Conservation (phyloP, 1,140 invertebrate species). For the Euwallacea fornicatus region DNA sequence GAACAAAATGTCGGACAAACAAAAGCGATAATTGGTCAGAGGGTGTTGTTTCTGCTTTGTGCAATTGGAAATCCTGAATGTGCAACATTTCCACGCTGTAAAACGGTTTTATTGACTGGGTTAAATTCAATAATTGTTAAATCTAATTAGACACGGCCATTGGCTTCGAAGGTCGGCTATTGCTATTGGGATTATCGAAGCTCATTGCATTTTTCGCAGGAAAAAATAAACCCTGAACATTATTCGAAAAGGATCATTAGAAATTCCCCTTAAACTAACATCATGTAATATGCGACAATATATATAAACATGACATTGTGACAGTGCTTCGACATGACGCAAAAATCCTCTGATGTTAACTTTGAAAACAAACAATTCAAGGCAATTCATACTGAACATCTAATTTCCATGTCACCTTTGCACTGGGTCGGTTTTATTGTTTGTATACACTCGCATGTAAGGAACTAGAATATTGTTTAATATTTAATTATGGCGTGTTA, state of each 20-base stretch:
- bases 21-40: too few species aligned
- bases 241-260: too few species aligned
- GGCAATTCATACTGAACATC: constrained; percentile 19
- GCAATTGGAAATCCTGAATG: not conserved
- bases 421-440: constrained; percentile 17
- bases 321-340: not conserved
- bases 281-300: too few species aligned
- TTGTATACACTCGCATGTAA: constrained; percentile 15
- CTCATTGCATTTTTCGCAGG: not conserved
- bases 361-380: constrained; percentile 24
- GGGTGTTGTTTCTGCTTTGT: not conserved
- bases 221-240: not conserved
- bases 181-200: constrained; percentile 3
- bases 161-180: constrained; percentile 13
- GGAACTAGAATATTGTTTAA: constrained; percentile 26
- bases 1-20: too few species aligned
- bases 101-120: constrained; percentile 17
- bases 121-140: constrained; percentile 24
- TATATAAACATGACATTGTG: not conserved
- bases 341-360: constrained; percentile 16
- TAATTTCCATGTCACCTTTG: constrained; percentile 29
- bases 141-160: constrained; percentile 30
- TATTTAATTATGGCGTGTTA: constrained; percentile 26
- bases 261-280: too few species aligned
- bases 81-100: constrained; percentile 6